These are phyloP conservation scores for Scomber scombrus DNA, from an alignment of 2,113 vertebrate genomes.

Conservation along the genomic window DNA sequence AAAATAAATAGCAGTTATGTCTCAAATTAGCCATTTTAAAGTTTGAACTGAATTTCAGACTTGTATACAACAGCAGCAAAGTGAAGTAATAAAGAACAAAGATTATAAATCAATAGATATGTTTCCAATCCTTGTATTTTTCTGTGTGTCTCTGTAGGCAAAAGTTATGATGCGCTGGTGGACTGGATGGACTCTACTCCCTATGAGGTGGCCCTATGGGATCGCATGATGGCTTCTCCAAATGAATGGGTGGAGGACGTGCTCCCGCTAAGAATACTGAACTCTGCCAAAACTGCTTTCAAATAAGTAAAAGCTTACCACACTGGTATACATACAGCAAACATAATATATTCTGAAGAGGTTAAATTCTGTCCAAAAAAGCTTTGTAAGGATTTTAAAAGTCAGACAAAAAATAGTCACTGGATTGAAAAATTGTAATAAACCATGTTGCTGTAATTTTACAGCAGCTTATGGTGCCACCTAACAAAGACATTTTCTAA, in stretches of 20 bases:
- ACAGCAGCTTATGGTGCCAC: not conserved
- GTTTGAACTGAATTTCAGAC: too few species aligned
- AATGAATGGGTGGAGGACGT: constrained; percentile 92
- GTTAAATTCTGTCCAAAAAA: too few species aligned
- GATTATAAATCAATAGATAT: not conserved
- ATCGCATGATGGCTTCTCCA: constrained; percentile 90
- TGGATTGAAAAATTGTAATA: not conserved
- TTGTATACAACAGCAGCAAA: too few species aligned
- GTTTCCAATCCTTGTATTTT: constrained; percentile 16
- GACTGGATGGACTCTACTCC: constrained; percentile 97
- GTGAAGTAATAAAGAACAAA: not conserved
- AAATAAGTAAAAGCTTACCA: constrained; percentile 79
- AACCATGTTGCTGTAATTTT: not conserved
- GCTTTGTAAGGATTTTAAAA: too few species aligned
- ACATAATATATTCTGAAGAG: not conserved
- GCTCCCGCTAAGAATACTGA: constrained; percentile 90
- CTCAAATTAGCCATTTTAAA: too few species aligned
- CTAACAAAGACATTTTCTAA: not conserved
- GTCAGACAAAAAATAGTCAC: too few species aligned
- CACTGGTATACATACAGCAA: not conserved
- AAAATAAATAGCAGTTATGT: too few species aligned
- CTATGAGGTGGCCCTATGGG: constrained; percentile 91
- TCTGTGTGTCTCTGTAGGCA: constrained; percentile 81
- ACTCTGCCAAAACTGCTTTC: constrained; percentile 85
- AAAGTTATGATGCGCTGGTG: constrained; percentile 91